These are phyloP conservation scores for Anodontia alba DNA, from an alignment of 2,888 invertebrate species.

Conservation along the genomic window DNA sequence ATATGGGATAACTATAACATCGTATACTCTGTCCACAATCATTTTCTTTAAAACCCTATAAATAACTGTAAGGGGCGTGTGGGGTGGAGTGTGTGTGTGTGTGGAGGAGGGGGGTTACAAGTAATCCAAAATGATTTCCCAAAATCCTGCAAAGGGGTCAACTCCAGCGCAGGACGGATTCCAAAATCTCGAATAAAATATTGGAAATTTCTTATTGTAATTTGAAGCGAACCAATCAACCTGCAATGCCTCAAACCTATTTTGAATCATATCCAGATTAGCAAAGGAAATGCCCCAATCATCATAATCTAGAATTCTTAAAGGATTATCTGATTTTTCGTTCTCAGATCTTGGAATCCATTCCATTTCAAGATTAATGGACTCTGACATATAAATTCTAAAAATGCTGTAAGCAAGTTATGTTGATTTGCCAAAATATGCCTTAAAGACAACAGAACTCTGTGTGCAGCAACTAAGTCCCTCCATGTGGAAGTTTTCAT, in stretches of 20 bases:
- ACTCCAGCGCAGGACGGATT: constrained; percentile 29
- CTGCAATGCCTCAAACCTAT: constrained; percentile 16
- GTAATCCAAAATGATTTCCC: constrained; percentile 28
- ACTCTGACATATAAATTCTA: constrained; percentile 16
- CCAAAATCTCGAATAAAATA: constrained; percentile 48
- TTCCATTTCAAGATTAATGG: constrained; percentile 22
- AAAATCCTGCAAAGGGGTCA: constrained; percentile 37
- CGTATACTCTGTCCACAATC: constrained; percentile 12
- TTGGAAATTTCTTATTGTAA: constrained; percentile 30
- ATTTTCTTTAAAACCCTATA: constrained; percentile 28
- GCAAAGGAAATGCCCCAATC: constrained; percentile 48
- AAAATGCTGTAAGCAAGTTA: constrained; percentile 33
- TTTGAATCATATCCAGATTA: constrained; percentile 24
- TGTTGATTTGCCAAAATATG: constrained; percentile 33
- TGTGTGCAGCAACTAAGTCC: constrained; percentile 34
- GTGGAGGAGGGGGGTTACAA: too few species aligned
- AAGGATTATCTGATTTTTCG: constrained; percentile 44
- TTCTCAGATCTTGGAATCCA: constrained; percentile 47
- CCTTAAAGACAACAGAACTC: constrained; percentile 37
- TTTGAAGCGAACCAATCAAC: constrained; percentile 45
- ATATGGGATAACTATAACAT: constrained; percentile 26
- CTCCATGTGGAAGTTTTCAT: constrained; percentile 52
- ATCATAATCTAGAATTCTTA: constrained; percentile 41
- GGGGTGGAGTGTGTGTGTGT: too few species aligned
- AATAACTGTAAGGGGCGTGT: constrained; percentile 19